phyloP scores from a whole-genome alignment of 1,140 invertebrate genomes.

The Argopecten irradians region DNA sequence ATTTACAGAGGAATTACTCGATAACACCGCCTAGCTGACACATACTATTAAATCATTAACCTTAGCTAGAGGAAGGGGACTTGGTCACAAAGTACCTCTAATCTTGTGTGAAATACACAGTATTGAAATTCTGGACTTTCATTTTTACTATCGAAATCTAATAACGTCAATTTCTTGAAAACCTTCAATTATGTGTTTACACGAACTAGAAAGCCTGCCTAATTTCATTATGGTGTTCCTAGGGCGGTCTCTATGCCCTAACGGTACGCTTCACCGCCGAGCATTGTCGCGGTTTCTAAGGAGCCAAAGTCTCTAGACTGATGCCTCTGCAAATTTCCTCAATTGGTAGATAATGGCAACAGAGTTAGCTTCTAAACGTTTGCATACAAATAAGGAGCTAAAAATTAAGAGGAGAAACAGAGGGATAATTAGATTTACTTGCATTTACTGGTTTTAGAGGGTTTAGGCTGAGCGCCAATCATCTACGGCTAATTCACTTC shows the following conservation, averaged over 20 bases:
- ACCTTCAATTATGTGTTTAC: constrained; percentile 18
- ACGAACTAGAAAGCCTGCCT: background rate
- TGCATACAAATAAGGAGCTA: constrained; percentile 11
- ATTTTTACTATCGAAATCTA: background rate
- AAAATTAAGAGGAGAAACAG: background rate
- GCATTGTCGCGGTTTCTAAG: background rate
- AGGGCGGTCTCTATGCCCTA: background rate
- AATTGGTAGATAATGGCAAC: background rate
- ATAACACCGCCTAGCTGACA: background rate
- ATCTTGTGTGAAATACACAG: background rate
- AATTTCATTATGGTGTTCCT: background rate
- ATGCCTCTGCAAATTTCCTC: background rate
- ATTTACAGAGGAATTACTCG: background rate
- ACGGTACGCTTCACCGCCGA: background rate
- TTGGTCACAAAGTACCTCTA: background rate
- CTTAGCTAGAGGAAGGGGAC: background rate
- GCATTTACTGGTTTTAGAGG: background rate
- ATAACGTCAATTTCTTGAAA: background rate
- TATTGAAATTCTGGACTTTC: constrained; percentile 22
- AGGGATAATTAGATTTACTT: background rate
- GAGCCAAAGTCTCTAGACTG: background rate
- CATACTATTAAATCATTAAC: constrained; percentile 12
- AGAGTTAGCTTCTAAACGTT: background rate
- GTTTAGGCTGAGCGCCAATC: background rate
- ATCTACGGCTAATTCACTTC: background rate